phyloP scores from a whole-genome alignment of 2,113 vertebrate genomes.

The Holacanthus passer region DNA sequence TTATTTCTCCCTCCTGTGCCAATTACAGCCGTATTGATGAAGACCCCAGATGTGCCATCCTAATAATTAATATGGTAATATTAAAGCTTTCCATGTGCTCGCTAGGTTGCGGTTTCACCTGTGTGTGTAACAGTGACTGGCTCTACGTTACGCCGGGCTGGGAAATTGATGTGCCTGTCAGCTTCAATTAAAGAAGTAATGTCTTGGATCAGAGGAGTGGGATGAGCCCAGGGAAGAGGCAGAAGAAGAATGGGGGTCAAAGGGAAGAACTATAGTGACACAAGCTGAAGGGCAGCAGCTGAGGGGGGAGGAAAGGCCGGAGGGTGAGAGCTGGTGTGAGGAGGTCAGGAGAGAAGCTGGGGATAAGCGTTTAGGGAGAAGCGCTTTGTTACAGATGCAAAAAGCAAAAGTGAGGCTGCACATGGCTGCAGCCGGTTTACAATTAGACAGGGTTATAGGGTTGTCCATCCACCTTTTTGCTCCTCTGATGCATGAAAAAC shows the following conservation, averaged over 20 bases:
- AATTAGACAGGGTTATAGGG: neutral
- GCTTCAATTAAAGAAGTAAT: constrained; percentile 58
- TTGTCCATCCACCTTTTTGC: neutral
- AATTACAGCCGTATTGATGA: constrained; percentile 66
- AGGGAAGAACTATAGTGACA: neutral
- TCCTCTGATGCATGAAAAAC: neutral
- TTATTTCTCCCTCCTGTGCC: constrained; percentile 55
- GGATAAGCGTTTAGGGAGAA: constrained; percentile 2
- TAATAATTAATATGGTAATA: constrained; percentile 58
- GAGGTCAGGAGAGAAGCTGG: constrained; percentile 18
- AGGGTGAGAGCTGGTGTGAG: neutral
- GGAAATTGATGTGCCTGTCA: constrained; percentile 75
- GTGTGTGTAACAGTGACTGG: constrained; percentile 29
- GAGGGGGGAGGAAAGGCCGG: neutral
- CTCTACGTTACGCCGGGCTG: constrained; percentile 41
- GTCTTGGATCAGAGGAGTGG: constrained; percentile 44
- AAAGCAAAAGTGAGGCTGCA: neutral
- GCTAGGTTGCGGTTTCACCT: constrained; percentile 33
- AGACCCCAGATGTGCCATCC: constrained; percentile 59
- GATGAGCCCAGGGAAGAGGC: constrained; percentile 1
- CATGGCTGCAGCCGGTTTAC: neutral
- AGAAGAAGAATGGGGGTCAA: constrained; percentile 7
- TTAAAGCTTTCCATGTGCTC: constrained; percentile 27
- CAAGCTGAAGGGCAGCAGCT: neutral
- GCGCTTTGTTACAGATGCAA: neutral